Base-by-base conservation (phyloP, 2,888 invertebrate species). In the Conchocele bisecta region DNA sequence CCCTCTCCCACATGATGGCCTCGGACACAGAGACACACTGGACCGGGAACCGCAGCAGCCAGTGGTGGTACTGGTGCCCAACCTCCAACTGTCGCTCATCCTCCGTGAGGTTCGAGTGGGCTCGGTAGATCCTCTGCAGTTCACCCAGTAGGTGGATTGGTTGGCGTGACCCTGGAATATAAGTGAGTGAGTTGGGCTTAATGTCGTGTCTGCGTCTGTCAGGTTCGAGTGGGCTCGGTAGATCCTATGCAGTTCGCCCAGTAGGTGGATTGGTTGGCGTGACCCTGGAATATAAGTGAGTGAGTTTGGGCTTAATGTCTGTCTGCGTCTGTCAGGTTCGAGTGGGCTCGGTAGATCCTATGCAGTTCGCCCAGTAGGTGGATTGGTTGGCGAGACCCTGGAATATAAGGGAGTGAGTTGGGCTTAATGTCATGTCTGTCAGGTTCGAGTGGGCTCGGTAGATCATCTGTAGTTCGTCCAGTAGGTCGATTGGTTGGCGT, bases 11-110 rank as follows among this genome's bases (percentile, higher is more conserved):
- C 44, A 89, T 77, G 13, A 90, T 83, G 9, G 85, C 86, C 63
- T 90, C 89, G 1, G 90, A 79, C 3, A 86, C 82, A 29, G 86
- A 75, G 17, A 90, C 88, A 79, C 88, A 89, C 77, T 90, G 89
- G 9, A 81, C 81, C 6, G 90, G 90, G 79, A 88, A 90, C 37
- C 87, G 79, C 42, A 89, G 81, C 70, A 90, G 65, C 88, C 89
- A 90, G 65, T 90, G 89, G 15, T 78, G 73, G 76, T 84, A 89
- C 7, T 69, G 71, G 26, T 83, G 79, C 22, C 81, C 79, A n/a
- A 86, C 81, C 37, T 84, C 79, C 4, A 58, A 35, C 44, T 70
- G 46, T 13, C 77, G 60, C 17, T 70, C 75, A 7, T 68, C 54
- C 17, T 75, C 63, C 1, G 69, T 28, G 29, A 67, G 41, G 3